A percentile compares a stretch with the other conserved stretches of the same genome.
Conservation (phyloP, 2,888 invertebrate species). For the Monopis laevigella region DNA sequence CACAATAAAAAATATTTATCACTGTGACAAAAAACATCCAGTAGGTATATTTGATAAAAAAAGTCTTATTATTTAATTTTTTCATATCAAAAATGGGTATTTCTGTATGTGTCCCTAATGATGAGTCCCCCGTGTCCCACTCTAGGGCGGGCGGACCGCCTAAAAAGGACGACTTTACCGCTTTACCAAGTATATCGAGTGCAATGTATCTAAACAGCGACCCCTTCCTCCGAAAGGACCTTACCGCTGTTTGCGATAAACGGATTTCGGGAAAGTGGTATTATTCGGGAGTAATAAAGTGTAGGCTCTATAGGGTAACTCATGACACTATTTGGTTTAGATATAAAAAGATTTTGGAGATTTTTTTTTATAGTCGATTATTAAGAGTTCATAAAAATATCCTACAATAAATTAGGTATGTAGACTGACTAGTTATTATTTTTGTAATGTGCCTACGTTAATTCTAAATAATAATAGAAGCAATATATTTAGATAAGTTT, state of each 20-base stretch:
- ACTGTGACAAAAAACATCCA: no score
- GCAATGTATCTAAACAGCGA: conserved; percentile 27
- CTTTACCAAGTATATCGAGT: conserved; percentile 31
- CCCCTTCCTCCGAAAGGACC: conserved; percentile 27
- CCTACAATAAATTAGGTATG: no score
- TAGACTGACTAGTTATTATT: no score
- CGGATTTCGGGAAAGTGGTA: conserved; percentile 46
- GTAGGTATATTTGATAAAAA: no score
- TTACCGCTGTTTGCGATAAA: conserved; percentile 48
- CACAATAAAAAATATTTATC: no score
- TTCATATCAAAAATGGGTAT: no score
- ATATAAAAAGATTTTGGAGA: conserved; percentile 59
- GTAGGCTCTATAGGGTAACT: conserved; percentile 49
- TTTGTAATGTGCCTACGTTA: no score
- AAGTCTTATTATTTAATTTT: no score
- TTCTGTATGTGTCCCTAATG: not conserved
- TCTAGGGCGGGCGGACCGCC: not conserved
- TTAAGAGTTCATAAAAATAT: no score
- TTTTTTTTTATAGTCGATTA: no score
- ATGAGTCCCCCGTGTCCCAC: conserved; percentile 1
- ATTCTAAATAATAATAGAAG: no score
- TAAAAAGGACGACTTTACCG: conserved; percentile 1
- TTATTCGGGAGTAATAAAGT: conserved; percentile 50
- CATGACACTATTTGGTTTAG: conserved; percentile 56
- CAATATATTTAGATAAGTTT: no score